Evolutionary conservation across 2,888 invertebrate species (phyloP), one percentile per base, ranked within the genome.

Genomic region (Volucella inflata): DNA sequence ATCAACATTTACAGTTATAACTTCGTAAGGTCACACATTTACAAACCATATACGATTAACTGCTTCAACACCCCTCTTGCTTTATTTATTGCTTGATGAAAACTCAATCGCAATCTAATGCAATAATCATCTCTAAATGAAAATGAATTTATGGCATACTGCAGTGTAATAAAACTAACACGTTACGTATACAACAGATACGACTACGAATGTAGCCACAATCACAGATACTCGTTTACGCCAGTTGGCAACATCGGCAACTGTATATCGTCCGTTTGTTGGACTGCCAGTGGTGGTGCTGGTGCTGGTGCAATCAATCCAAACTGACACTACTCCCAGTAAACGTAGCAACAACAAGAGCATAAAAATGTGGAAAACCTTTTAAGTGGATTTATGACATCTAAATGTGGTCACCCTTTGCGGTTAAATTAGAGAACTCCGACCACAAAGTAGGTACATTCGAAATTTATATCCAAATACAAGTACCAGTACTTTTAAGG

Each of bases 321-420:
- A 11, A 55, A 17, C 11, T 42, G 8, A 11, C 14, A 1, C 62
- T 1, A 36, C 46, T 36, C 30, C n/a, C 62, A 30, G 4, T 30
- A 8, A 4, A n/a, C n/a, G n/a, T 16, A 60, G 36, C 62, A 62
- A 9, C 51, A 51, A 60, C 42, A 53, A 46, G 53, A 62, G 74
- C 68, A 68, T 64, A 55, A 60, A 68, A 74, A 74, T 67, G 53
- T 75, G 60, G 68, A 75, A 80, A 81, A 81, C 81, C 76, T 81
- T 76, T 81, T 81, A 81, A 81, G 76, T 70, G 46, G 76, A 81
- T 81, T 81, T 81, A 81, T 81, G 76, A 81, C 70, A 76, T 81
- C 76, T 70, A 51, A 81, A 76, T 76, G 70, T 81, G 81, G 76
- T 76, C 76, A 76, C 59, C 81, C 64, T 81, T 76, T 76, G 76